Evolutionary conservation across 1,140 invertebrate species (phyloP), one percentile per base, ranked within the genome.

Genomic region (Aphelinus certus): DNA sequence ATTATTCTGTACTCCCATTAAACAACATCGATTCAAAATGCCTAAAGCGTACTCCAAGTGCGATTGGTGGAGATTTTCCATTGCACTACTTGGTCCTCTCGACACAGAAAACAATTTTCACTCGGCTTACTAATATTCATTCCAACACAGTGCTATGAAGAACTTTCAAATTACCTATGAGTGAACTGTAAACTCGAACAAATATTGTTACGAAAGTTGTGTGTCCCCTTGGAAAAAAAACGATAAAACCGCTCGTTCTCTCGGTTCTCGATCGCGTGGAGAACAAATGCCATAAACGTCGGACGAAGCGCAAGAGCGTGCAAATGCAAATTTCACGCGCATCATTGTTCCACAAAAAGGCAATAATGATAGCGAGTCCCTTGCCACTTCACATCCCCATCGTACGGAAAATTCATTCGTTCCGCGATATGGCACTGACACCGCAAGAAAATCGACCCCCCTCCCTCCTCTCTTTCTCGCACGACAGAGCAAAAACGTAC

Each of bases 351-450:
- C 58, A 71, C 46, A 71, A 71, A 71, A 71, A 71, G 48, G 42
- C 69, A 71, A 71, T 64, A 72, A 64, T 72, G 64, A 72, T 72
- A 64, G 48, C 48, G 42, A 0, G 42, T 42, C 10, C 43, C 64
- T 26, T 9, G 7, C 46, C 4, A 3, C 6, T 48, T 3, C n/a
- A 46, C 56, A 61, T 42, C 60, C 42, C 60, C n/a, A 65, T 51
- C 43, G 63, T n/a, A 3, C 46, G 65, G 72, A 62, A 68, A 74
- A 68, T 68, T 63, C 72, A 68, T 68, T 74, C 58, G 58, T 68
- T 57, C 10, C 26, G 9, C 49, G 1, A 26, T 53, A 10, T 51
- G 62, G 26, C 55, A 9, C 63, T 26, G 26, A 26, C 26, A 26
- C 7, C 7, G 4, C 46, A 65, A 72, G 55, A 72, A 73, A 61